phyloP scores from a whole-genome alignment of 2,888 invertebrate species.

The Brenthis hecate region DNA sequence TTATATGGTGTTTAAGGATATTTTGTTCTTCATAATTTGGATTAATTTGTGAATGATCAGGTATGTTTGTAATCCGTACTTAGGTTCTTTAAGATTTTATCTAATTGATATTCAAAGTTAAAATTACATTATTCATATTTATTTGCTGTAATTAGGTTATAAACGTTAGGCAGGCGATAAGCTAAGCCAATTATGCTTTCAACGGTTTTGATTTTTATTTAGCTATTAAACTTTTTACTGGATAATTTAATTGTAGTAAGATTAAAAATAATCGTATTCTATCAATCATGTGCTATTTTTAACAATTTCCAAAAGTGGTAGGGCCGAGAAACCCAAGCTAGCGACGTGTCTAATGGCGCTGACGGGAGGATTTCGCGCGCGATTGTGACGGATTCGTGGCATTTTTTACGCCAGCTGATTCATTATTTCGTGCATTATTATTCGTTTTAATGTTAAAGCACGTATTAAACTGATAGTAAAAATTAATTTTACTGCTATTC shows the following conservation, averaged over 20 bases:
- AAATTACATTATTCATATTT: conserved; percentile 43
- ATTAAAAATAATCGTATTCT: conserved; percentile 49
- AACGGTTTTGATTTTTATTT: conserved; percentile 52
- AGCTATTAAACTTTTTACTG: conserved; percentile 24
- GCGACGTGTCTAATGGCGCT: conserved; percentile 83
- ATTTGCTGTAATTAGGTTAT: conserved; percentile 73
- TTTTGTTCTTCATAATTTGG: conserved; percentile 65
- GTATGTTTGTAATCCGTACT: conserved; percentile 59
- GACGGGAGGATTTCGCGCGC: conserved; percentile 81
- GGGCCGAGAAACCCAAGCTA: conserved; percentile 76
- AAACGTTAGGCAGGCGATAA: conserved; percentile 76
- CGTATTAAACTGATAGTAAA: conserved; percentile 56
- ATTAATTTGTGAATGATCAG: conserved; percentile 78
- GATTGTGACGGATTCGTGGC: conserved; percentile 82
- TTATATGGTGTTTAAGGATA: conserved; percentile 60
- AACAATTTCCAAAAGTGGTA: conserved; percentile 78
- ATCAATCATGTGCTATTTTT: conserved; percentile 69
- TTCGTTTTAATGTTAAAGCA: conserved; percentile 49
- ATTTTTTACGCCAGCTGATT: conserved; percentile 77
- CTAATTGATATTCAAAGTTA: conserved; percentile 41
- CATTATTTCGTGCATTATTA: conserved; percentile 54
- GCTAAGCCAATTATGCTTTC: conserved; percentile 70
- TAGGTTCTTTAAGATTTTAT: conserved; percentile 47
- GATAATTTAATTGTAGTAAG: conserved; percentile 15
- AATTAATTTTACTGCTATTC: conserved; percentile 46